Conservation (phyloP, 1,140 invertebrate genomes). For the Homalodisca vitripennis region DNA sequence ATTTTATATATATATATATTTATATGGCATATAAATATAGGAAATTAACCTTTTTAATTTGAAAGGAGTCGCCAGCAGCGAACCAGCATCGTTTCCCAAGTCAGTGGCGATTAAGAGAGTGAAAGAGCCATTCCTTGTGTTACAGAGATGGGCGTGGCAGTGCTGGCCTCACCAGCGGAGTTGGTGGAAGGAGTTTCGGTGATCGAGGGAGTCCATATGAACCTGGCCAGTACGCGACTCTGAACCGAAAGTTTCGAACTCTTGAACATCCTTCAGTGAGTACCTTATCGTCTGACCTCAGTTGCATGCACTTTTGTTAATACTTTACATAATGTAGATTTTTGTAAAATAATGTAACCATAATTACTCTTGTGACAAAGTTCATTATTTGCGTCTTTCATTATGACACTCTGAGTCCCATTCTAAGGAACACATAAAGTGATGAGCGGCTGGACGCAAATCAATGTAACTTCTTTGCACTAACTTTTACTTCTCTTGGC, state of each 20-base stretch:
- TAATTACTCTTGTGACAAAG: too few relatives aligned
- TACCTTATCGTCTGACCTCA: too few relatives aligned
- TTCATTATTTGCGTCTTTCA: too few relatives aligned
- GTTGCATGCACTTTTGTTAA: too few relatives aligned
- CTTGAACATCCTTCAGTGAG: constrained; percentile 41
- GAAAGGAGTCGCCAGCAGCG: background rate
- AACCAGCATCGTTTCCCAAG: background rate
- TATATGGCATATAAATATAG: background rate
- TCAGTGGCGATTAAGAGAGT: constrained; percentile 5
- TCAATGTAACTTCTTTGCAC: too few relatives aligned
- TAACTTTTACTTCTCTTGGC: too few relatives aligned
- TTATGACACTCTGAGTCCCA: too few relatives aligned
- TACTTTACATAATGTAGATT: too few relatives aligned
- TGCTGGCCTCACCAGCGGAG: constrained; percentile 38
- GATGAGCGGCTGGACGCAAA: too few relatives aligned
- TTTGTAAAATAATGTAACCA: too few relatives aligned
- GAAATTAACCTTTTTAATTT: background rate
- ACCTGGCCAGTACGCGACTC: constrained; percentile 75
- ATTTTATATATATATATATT: too few relatives aligned
- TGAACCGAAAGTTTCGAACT: constrained; percentile 44
- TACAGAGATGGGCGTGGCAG: constrained; percentile 43
- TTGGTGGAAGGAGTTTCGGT: constrained; percentile 49
- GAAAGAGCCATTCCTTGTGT: constrained; percentile 25
- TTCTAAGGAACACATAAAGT: too few relatives aligned
- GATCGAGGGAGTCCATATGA: constrained; percentile 50